These are phyloP conservation scores for Merops nubicus DNA, from an alignment of 2,113 vertebrate species.

Conservation along the genomic window DNA sequence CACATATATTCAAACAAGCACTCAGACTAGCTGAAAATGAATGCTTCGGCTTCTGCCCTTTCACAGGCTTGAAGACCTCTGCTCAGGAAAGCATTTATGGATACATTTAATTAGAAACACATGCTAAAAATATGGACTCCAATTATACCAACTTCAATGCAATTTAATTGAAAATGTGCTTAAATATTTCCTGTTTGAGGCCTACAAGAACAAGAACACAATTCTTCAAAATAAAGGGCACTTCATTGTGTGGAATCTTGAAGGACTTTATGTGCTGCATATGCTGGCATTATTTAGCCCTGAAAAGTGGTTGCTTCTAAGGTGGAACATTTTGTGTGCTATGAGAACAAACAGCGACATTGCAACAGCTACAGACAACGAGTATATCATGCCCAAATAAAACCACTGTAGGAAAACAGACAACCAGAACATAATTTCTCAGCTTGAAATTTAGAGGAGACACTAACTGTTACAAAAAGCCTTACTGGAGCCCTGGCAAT, in stretches of 20 bases:
- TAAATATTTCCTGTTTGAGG: slow-evolving; percentile 52
- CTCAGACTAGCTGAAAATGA: background rate
- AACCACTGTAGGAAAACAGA: slow-evolving; percentile 28
- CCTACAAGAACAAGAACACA: slow-evolving; percentile 31
- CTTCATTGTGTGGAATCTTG: slow-evolving; percentile 16
- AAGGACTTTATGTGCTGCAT: slow-evolving; percentile 12
- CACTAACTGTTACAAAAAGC: background rate
- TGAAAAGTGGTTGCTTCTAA: slow-evolving; percentile 7
- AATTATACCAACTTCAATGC: slow-evolving; percentile 29
- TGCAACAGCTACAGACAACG: slow-evolving; percentile 14
- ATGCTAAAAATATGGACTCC: slow-evolving; percentile 25
- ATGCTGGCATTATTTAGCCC: background rate
- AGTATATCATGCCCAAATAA: slow-evolving; percentile 32
- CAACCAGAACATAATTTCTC: slow-evolving; percentile 30
- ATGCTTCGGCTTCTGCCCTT: background rate
- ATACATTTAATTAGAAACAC: slow-evolving; percentile 31
- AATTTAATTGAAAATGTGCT: slow-evolving; percentile 46
- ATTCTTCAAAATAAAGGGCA: slow-evolving; percentile 5
- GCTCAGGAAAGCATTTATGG: slow-evolving; percentile 25
- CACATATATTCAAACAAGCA: background rate
- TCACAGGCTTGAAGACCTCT: background rate
- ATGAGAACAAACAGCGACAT: background rate
- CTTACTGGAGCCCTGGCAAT: background rate
- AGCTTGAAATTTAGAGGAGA: slow-evolving; percentile 31
- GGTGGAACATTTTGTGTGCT: slow-evolving; percentile 40